These are phyloP conservation scores for Rhyacophila brunnea DNA, from an alignment of 1,140 invertebrate species.

Conservation along the genomic window DNA sequence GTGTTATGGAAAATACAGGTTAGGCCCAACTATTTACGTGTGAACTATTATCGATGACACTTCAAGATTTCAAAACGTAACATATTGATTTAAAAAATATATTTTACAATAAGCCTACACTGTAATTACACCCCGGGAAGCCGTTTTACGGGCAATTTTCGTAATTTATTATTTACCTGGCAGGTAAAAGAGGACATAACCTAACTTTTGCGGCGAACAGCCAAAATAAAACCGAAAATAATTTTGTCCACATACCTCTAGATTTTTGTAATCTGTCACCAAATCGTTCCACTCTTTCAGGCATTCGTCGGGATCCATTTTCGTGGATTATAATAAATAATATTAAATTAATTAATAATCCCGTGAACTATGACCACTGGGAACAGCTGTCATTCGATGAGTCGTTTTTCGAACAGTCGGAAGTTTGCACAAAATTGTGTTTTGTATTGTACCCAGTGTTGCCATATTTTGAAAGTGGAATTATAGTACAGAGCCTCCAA, in stretches of 20 bases:
- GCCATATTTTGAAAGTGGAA: no score
- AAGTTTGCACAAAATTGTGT: no score
- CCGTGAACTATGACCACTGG: no score
- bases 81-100: background rate
- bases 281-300: conserved; percentile 79
- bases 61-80: background rate
- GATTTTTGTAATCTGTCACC: conserved; percentile 69
- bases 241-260: conserved; percentile 60
- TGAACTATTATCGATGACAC: background rate
- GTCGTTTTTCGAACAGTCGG: no score
- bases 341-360: no score
- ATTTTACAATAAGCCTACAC: background rate
- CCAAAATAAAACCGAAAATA: background rate
- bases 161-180: background rate
- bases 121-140: background rate
- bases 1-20: background rate
- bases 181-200: conserved; percentile 11
- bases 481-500: no score
- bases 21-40: background rate
- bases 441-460: no score
- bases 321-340: background rate
- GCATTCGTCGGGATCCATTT: conserved; percentile 60
- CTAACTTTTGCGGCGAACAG: conserved; percentile 10
- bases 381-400: no score
- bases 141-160: background rate